These are phyloP conservation scores for Bufo gargarizans DNA, from an alignment of 2,113 vertebrate genomes.

Conservation along the genomic window DNA sequence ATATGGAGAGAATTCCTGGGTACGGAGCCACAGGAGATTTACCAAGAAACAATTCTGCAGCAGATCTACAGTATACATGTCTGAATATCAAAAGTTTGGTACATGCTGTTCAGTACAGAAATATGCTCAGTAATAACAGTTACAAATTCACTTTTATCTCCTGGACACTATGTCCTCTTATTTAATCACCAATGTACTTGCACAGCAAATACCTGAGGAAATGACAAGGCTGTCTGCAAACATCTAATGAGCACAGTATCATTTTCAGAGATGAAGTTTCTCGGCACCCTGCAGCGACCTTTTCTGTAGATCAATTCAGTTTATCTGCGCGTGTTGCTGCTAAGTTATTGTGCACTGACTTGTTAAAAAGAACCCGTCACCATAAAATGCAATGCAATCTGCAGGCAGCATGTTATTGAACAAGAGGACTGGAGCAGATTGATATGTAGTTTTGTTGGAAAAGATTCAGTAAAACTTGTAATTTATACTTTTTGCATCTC, in stretches of 20 bases:
- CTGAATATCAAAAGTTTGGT: background rate
- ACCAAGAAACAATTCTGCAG: background rate
- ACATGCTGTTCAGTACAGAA: slow-evolving; percentile 34
- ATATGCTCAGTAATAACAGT: slow-evolving; percentile 27
- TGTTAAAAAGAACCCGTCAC: background rate
- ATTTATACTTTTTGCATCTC: no score
- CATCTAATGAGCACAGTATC: slow-evolving; percentile 44
- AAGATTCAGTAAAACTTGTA: no score
- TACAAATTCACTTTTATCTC: background rate
- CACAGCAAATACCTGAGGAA: slow-evolving; percentile 53
- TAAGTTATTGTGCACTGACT: background rate
- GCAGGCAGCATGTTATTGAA: no score
- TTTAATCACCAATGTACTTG: slow-evolving; percentile 45
- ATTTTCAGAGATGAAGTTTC: slow-evolving; percentile 33
- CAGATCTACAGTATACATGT: background rate
- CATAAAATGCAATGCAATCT: no score
- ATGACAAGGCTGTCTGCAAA: slow-evolving; percentile 37
- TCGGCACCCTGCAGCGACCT: background rate
- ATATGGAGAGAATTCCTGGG: background rate
- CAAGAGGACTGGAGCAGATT: no score
- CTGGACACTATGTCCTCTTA: slow-evolving; percentile 35
- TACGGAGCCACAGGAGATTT: background rate
- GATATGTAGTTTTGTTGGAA: no score
- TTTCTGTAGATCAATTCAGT: background rate
- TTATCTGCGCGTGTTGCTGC: slow-evolving; percentile 6